Conservation (phyloP, 2,888 invertebrate species). For the Sicus ferrugineus region DNA sequence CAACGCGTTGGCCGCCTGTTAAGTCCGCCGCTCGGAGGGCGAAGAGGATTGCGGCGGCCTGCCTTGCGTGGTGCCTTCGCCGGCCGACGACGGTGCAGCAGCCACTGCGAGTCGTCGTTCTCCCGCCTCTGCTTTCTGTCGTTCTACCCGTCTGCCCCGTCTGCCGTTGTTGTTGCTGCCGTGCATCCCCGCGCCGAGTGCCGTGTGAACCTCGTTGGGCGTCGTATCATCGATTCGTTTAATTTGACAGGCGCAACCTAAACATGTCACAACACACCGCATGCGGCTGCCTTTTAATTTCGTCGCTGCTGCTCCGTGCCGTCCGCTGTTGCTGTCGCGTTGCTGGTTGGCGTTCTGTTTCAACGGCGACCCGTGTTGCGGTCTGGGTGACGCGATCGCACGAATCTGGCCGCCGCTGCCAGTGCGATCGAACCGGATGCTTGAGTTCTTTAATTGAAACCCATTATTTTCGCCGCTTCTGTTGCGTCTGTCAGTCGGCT, state of each 20-base stretch:
- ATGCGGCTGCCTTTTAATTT: constrained; percentile 33
- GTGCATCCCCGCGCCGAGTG: constrained; percentile 40
- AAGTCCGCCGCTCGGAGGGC: too few species aligned
- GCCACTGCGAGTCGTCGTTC: constrained; percentile 36
- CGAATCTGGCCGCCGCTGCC: too few species aligned
- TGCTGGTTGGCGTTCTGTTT: neutral
- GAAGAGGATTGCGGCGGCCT: neutral
- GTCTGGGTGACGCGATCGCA: too few species aligned
- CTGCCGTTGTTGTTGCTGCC: neutral
- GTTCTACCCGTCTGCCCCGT: constrained; percentile 33
- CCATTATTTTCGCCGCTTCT: too few species aligned
- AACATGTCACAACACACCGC: constrained; percentile 64
- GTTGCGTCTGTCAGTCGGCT: too few species aligned
- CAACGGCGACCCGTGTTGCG: too few species aligned
- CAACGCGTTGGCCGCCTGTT: too few species aligned
- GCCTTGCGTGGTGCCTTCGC: neutral
- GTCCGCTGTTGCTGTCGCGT: neutral
- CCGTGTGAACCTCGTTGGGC: constrained; percentile 66
- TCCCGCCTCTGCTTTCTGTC: neutral
- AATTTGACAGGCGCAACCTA: constrained; percentile 67
- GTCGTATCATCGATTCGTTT: constrained; percentile 67
- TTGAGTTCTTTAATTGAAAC: neutral
- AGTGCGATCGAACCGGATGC: neutral
- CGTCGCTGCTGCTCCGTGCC: neutral
- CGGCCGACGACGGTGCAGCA: constrained; percentile 7